These are phyloP conservation scores for Glossophaga mutica DNA, from an alignment of 2,797 vertebrate genomes.

Conservation along the genomic window DNA sequence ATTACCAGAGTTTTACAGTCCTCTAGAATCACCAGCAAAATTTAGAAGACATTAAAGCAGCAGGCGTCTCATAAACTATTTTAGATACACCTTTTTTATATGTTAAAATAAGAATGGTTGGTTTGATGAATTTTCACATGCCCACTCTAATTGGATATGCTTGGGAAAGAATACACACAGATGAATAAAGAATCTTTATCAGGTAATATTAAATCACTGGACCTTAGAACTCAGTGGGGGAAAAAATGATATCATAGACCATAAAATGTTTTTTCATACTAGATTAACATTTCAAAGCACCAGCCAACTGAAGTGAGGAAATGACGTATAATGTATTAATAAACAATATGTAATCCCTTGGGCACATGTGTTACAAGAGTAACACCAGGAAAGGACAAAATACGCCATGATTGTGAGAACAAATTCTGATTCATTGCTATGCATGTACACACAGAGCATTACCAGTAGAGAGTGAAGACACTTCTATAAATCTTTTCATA, in stretches of 20 bases:
- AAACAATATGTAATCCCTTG: constrained; percentile 57
- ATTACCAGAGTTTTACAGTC: background rate
- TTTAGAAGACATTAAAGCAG: background rate
- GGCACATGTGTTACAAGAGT: constrained; percentile 32
- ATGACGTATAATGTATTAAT: constrained; percentile 60
- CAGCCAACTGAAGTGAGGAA: constrained; percentile 34
- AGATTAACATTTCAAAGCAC: constrained; percentile 50
- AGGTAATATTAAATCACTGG: constrained; percentile 10
- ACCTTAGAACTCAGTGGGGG: background rate
- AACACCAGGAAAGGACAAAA: background rate
- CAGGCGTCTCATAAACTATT: background rate
- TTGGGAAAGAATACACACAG: background rate
- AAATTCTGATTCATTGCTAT: constrained; percentile 7
- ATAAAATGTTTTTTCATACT: constrained; percentile 19
- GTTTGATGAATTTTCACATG: constrained; percentile 30
- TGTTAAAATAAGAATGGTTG: background rate
- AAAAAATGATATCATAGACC: constrained; percentile 27
- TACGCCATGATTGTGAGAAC: background rate
- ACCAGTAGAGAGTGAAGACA: background rate
- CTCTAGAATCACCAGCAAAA: background rate
- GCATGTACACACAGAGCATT: background rate
- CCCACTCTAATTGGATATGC: background rate
- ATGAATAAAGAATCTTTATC: constrained; percentile 1
- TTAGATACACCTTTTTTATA: background rate
- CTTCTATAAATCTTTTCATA: background rate